Evolutionary conservation across 2,888 invertebrate species (phyloP).

Genomic region (Lagria hirta): DNA sequence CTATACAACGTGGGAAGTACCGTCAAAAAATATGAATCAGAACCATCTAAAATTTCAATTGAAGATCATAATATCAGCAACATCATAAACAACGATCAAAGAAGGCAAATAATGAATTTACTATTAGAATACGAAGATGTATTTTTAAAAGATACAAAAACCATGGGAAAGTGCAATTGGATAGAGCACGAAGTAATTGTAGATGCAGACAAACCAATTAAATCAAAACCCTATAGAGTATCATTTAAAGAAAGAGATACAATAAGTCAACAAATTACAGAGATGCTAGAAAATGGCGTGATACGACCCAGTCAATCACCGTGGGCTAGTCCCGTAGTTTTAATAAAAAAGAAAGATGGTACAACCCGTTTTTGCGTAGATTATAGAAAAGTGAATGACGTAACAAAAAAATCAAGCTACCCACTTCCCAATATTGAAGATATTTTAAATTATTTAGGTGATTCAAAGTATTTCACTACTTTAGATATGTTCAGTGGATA

Average conservation of each 20-base stretch:
- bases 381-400: no score
- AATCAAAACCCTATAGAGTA: constrained; percentile 1
- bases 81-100: no score
- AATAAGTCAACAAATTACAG: constrained; percentile 27
- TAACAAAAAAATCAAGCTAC: constrained; percentile 30
- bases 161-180: neutral
- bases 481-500: constrained; percentile 34
- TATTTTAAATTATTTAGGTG: constrained; percentile 27
- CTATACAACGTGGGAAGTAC: no score
- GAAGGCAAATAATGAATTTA: no score
- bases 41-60: no score
- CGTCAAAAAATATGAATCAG: no score
- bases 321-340: constrained; percentile 29
- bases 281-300: constrained; percentile 28
- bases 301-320: constrained; percentile 27
- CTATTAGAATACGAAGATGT: no score
- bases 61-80: no score
- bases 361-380: constrained; percentile 23
- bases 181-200: neutral
- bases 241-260: constrained; percentile 10
- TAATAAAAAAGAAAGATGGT: constrained; percentile 25
- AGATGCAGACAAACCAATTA: neutral
- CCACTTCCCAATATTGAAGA: constrained; percentile 34
- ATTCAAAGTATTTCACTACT: constrained; percentile 29
- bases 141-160: no score